Percentiles rank a stretch among this genome's conserved stretches.
Evolutionary conservation across 2,113 vertebrate species (phyloP).

Genomic region (Chloropsis cyanopogon): DNA sequence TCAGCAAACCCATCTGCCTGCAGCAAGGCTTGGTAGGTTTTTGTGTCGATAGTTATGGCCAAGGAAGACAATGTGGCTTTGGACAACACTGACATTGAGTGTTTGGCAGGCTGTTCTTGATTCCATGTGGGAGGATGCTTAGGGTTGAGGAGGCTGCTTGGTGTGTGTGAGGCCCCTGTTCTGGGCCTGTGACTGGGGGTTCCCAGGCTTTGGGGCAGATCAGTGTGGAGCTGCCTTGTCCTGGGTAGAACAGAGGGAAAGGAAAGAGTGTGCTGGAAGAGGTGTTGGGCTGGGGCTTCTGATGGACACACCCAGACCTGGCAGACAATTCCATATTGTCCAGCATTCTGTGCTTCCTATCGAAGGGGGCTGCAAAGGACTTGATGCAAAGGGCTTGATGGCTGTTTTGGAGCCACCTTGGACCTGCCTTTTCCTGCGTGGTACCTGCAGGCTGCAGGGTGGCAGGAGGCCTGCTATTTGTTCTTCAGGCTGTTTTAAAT

Average conservation of each 20-base stretch:
- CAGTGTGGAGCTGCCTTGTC: neutral
- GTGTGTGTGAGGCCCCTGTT: neutral
- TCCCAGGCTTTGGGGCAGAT: rapidly evolving
- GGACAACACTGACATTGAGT: neutral
- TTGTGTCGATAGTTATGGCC: neutral
- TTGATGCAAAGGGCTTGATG: neutral
- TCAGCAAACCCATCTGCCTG: neutral
- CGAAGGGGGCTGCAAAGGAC: rapidly evolving
- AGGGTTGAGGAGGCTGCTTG: rapidly evolving
- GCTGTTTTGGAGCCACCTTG: neutral
- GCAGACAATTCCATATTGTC: too few species aligned
- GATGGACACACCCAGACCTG: neutral
- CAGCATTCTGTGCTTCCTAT: neutral
- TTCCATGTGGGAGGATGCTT: rapidly evolving
- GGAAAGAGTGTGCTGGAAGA: neutral
- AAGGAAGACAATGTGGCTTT: rapidly evolving
- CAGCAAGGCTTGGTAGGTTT: neutral
- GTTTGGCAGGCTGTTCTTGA: neutral
- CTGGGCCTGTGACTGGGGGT: rapidly evolving
- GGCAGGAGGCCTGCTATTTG: neutral
- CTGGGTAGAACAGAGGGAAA: neutral
- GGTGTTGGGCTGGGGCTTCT: neutral
- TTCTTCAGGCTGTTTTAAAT: neutral
- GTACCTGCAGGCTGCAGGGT: neutral
- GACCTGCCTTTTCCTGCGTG: neutral